Percentiles rank a stretch among this genome's conserved stretches.
Conservation (phyloP, 2,888 invertebrate genomes). For the Dynastes maya region DNA sequence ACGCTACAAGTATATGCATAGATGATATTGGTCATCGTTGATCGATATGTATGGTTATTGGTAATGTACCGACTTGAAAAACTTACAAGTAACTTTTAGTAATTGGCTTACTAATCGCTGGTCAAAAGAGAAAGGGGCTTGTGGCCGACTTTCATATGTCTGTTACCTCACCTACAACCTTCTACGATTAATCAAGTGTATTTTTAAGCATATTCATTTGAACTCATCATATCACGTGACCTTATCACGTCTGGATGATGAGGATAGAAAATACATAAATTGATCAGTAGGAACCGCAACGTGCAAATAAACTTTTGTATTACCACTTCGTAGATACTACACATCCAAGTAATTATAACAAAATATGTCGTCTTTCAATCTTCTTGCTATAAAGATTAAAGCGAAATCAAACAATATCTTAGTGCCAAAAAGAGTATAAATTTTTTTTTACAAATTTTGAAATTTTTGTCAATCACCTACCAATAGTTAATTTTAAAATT, state of each 20-base stretch:
- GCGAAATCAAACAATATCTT: no score
- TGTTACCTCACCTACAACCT: slow-evolving; percentile 6
- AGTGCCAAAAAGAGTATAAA: no score
- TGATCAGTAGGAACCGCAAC: no score
- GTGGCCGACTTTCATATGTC: not conserved
- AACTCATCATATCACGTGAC: not conserved
- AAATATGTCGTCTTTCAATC: no score
- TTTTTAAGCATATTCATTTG: not conserved
- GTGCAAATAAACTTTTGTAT: no score
- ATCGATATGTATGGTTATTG: slow-evolving; percentile 2
- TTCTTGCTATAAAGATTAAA: no score
- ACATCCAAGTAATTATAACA: no score
- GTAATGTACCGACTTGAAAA: slow-evolving; percentile 10
- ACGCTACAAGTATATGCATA: not conserved
- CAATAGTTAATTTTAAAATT: no score
- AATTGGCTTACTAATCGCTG: slow-evolving; percentile 12
- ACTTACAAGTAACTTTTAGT: slow-evolving; percentile 19
- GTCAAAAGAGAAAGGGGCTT: not conserved
- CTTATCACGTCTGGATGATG: not conserved
- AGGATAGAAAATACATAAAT: not conserved
- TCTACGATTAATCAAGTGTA: not conserved
- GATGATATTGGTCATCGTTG: slow-evolving; percentile 2
- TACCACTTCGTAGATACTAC: no score
- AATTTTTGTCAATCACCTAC: no score
- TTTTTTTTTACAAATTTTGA: no score